Evolutionary conservation across 1,140 invertebrate genomes (phyloP).

Genomic region (Delia radicum): DNA sequence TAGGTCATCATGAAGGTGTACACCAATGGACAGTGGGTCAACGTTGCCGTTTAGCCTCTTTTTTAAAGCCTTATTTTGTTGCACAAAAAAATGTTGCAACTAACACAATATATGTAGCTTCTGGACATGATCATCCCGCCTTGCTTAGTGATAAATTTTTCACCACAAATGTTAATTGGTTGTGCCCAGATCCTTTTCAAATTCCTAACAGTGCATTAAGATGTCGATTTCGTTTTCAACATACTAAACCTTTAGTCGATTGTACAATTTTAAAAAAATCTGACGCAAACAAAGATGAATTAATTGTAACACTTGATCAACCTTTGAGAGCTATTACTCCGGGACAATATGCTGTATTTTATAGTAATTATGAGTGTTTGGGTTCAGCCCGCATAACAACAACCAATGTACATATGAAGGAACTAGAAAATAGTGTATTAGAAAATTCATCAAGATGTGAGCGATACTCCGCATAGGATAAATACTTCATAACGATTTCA

Average conservation of each 20-base stretch:
- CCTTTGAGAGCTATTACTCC: constrained; percentile 77
- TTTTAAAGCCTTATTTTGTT: constrained; percentile 67
- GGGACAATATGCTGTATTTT: constrained; percentile 90
- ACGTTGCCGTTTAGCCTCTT: constrained; percentile 65
- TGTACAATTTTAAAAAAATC: constrained; percentile 65
- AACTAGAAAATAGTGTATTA: neutral
- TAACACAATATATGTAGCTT: constrained; percentile 80
- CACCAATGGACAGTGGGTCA: constrained; percentile 94
- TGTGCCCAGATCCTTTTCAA: constrained; percentile 62
- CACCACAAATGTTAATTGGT: constrained; percentile 79
- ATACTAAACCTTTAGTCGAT: constrained; percentile 68
- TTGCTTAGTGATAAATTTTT: constrained; percentile 70
- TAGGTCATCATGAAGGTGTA: constrained; percentile 84
- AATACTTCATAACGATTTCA: no score
- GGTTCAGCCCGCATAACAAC: constrained; percentile 73
- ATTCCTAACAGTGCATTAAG: constrained; percentile 49
- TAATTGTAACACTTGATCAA: constrained; percentile 65
- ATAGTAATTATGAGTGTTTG: constrained; percentile 77
- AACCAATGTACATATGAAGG: neutral
- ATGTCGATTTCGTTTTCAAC: constrained; percentile 80
- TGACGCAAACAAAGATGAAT: constrained; percentile 42
- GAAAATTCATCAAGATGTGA: neutral
- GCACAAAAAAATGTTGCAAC: constrained; percentile 68
- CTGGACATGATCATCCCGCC: constrained; percentile 76
- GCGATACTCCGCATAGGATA: no score